Percentiles rank a stretch among this genome's conserved stretches.
Conservation (phyloP, 2,113 vertebrate genomes). For the Apodemus sylvaticus region DNA sequence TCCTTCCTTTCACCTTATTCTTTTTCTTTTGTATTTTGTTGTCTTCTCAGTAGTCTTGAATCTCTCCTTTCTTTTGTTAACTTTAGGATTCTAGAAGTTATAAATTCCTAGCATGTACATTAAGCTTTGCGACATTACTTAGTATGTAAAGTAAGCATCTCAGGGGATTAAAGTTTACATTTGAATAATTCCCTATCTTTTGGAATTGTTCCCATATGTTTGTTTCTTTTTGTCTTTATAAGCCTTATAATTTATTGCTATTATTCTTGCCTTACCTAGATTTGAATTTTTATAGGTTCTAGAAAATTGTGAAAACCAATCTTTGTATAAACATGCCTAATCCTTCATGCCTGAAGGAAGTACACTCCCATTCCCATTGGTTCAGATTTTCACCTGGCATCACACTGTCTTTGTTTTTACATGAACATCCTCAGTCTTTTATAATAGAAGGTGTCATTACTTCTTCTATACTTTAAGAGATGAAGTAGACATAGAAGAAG, state of each 20-base stretch:
- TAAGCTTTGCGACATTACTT: not conserved
- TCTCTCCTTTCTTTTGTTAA: not conserved
- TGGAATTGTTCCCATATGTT: not conserved
- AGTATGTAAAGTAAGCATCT: not conserved
- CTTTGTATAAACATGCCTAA: not conserved
- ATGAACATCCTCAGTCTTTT: slow-evolving; percentile 11
- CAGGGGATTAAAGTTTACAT: not conserved
- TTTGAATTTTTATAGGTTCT: not conserved
- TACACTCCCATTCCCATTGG: not conserved
- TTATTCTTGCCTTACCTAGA: slow-evolving; percentile 34
- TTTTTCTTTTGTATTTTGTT: not conserved
- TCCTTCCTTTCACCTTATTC: not conserved
- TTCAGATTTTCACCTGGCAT: not conserved
- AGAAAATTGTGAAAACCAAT: slow-evolving; percentile 10
- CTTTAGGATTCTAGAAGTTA: not conserved
- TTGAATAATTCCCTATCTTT: not conserved
- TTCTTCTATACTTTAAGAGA: not conserved
- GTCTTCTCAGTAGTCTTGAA: not conserved
- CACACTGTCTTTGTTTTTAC: not conserved
- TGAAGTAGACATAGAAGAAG: not conserved
- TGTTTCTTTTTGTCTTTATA: not conserved
- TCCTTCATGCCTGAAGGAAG: not conserved
- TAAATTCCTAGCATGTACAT: not conserved
- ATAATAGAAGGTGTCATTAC: not conserved
- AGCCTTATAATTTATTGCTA: not conserved